phyloP scores from a whole-genome alignment of 2,888 invertebrate genomes.

The Lysandra coridon region DNA sequence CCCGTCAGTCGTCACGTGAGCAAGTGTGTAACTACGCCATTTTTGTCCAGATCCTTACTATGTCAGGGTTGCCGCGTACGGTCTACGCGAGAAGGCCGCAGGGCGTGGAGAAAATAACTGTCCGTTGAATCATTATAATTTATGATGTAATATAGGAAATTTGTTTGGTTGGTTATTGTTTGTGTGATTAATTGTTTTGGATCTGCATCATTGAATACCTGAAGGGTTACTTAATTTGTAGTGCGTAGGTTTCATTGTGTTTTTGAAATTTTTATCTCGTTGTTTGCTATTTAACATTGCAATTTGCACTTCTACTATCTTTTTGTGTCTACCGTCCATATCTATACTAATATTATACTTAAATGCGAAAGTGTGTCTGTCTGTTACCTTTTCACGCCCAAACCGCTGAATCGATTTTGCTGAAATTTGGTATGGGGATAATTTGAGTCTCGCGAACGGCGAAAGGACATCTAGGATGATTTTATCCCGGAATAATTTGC shows the following conservation, averaged over 20 bases:
- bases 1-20: background rate
- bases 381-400: too few species aligned
- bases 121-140: conserved; percentile 30
- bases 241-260: background rate
- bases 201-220: background rate
- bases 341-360: too few species aligned
- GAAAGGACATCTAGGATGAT: too few species aligned
- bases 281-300: too few species aligned
- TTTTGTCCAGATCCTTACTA: conserved; percentile 42
- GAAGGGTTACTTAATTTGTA: background rate
- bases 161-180: background rate
- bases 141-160: conserved; percentile 24
- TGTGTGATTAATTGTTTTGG: background rate
- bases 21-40: conserved; percentile 1
- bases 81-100: conserved; percentile 54
- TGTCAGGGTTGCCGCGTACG: conserved; percentile 74
- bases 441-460: too few species aligned
- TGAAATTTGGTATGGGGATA: too few species aligned
- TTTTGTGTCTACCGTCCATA: too few species aligned
- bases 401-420: too few species aligned
- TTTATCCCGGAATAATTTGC: too few species aligned
- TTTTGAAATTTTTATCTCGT: background rate
- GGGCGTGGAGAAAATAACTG: conserved; percentile 36
- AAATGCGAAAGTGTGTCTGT: too few species aligned
- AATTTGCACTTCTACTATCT: too few species aligned